These are phyloP conservation scores for Erinaceus europaeus DNA, from an alignment of 2,113 vertebrate species.

Conservation along the genomic window DNA sequence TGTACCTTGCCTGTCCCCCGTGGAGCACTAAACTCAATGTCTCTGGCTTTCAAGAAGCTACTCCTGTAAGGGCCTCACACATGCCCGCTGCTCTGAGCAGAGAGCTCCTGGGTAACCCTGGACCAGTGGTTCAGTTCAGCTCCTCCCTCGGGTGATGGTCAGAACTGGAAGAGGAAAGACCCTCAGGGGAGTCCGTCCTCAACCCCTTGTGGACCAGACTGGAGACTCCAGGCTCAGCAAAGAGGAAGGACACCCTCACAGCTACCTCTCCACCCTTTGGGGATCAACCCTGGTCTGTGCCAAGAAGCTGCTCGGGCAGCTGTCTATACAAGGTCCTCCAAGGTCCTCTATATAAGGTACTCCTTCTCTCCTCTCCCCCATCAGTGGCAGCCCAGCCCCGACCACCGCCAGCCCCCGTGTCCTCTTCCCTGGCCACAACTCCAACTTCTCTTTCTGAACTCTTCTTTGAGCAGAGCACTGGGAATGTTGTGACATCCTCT, in stretches of 20 bases:
- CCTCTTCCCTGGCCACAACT: background rate
- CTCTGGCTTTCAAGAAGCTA: background rate
- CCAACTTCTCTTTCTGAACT: background rate
- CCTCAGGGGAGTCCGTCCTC: background rate
- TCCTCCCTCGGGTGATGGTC: background rate
- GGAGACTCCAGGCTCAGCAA: background rate
- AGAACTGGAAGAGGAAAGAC: background rate
- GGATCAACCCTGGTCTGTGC: background rate
- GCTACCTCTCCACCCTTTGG: background rate
- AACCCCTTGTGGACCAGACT: background rate
- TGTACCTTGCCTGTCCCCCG: too few relatives aligned
- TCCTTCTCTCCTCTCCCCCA: too few relatives aligned
- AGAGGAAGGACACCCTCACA: background rate
- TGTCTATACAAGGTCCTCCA: too few relatives aligned
- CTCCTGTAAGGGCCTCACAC: background rate
- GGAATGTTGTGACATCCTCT: conserved; percentile 41
- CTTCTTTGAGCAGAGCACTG: conserved; percentile 17
- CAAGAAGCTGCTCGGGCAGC: background rate
- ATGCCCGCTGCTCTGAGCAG: background rate
- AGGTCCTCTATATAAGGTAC: too few relatives aligned
- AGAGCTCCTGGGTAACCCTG: background rate
- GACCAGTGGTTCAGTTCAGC: background rate
- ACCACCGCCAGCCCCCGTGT: background rate
- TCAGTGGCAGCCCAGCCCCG: background rate
- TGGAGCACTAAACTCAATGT: too few relatives aligned